These are phyloP conservation scores for Eospalax fontanierii DNA, from an alignment of 2,797 vertebrate genomes.

Conservation along the genomic window DNA sequence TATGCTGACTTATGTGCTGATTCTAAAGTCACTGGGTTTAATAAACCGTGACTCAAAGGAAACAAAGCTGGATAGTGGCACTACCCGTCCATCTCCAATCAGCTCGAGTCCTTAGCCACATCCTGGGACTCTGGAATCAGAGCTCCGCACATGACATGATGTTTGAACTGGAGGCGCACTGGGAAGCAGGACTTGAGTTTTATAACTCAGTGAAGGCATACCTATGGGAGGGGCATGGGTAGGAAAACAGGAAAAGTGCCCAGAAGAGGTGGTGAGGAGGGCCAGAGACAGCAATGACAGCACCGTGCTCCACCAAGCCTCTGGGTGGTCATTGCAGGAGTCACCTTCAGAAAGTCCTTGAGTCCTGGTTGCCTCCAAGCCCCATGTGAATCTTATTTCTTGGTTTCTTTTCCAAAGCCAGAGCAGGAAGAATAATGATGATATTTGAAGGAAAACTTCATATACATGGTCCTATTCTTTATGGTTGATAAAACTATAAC, in stretches of 20 bases:
- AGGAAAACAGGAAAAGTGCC: neutral
- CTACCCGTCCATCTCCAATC: no score
- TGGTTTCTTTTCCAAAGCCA: no score
- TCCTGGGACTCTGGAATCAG: no score
- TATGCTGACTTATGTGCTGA: neutral
- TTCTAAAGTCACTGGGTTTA: no score
- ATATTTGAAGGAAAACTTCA: slow-evolving; percentile 55
- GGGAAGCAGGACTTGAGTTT: neutral
- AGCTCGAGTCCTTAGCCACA: no score
- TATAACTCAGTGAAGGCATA: neutral
- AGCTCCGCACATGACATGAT: neutral
- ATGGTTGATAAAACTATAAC: slow-evolving; percentile 24
- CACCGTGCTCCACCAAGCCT: no score
- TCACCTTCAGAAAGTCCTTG: neutral
- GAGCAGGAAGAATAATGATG: neutral
- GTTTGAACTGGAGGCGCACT: neutral
- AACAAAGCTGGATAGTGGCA: no score
- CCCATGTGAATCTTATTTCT: neutral
- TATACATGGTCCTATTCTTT: neutral
- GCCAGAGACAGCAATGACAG: neutral
- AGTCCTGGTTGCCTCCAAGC: neutral
- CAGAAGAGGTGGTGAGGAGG: neutral
- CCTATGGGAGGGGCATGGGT: neutral
- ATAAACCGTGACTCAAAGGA: no score
- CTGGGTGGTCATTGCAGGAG: no score